phyloP scores from a whole-genome alignment of 2,113 vertebrate genomes.

The Malurus alboscapulatus region DNA sequence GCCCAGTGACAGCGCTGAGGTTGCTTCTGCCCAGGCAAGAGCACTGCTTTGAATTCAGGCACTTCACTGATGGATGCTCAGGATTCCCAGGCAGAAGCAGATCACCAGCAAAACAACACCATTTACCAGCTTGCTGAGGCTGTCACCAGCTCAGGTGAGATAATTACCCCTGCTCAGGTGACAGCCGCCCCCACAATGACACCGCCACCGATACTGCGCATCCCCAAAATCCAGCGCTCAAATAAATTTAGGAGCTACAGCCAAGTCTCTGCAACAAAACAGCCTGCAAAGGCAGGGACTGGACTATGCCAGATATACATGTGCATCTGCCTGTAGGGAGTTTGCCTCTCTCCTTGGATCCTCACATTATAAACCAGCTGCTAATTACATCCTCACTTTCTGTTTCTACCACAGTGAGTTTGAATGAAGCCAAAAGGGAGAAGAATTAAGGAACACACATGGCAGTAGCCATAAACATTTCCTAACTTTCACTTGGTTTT shows the following conservation, averaged over 20 bases:
- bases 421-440: neutral
- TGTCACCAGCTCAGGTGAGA: neutral
- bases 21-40: neutral
- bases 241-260: neutral
- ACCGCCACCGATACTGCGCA: accelerated
- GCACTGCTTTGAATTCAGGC: neutral
- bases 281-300: neutral
- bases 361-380: neutral
- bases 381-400: conserved; percentile 13
- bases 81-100: neutral
- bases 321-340: neutral
- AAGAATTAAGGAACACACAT: neutral
- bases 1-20: accelerated
- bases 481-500: conserved; percentile 2
- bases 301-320: neutral
- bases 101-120: neutral
- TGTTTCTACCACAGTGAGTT: neutral
- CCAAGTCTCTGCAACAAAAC: neutral
- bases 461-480: conserved; percentile 6
- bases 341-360: neutral
- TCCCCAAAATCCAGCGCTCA: neutral
- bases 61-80: accelerated
- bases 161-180: neutral
- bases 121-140: neutral
- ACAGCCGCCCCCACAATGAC: neutral